Evolutionary conservation across 1,140 invertebrate species (phyloP).

Genomic region (Trichonephila inaurata): DNA sequence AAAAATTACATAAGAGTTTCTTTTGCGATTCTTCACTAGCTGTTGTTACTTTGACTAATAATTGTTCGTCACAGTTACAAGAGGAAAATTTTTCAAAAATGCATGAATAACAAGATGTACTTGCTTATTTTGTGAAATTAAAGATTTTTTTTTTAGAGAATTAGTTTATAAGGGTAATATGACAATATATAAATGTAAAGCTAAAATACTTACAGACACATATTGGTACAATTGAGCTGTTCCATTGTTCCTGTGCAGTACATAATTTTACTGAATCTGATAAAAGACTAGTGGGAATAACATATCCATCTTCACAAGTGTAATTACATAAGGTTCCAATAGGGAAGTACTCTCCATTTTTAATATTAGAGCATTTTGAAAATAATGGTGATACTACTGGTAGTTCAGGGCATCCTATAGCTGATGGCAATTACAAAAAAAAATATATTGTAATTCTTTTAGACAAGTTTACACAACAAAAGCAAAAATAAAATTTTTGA

Average conservation of each 20-base stretch:
- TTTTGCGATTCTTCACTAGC: too few species aligned
- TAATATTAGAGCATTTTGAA: background rate
- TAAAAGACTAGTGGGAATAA: constrained; percentile 43
- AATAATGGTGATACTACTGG: background rate
- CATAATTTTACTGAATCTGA: background rate
- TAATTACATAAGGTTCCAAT: constrained; percentile 49
- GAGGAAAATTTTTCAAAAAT: too few species aligned
- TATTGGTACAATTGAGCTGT: constrained; percentile 26
- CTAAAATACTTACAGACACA: constrained; percentile 64
- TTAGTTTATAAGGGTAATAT: too few species aligned
- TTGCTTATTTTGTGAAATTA: too few species aligned
- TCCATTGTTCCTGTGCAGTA: background rate
- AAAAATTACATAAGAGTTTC: too few species aligned
- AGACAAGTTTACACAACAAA: background rate
- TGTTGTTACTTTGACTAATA: too few species aligned
- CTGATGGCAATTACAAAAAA: background rate
- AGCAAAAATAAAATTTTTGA: background rate
- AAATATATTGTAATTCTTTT: background rate
- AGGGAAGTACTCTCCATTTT: background rate
- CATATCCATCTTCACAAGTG: constrained; percentile 58
- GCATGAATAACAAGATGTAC: too few species aligned
- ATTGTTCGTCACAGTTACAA: too few species aligned
- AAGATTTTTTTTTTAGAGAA: too few species aligned
- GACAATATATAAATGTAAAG: background rate
- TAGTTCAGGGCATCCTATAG: background rate